Percentiles rank a stretch among this genome's conserved stretches.
Conservation (phyloP, 2,888 invertebrate species). For the Mythimna impura region DNA sequence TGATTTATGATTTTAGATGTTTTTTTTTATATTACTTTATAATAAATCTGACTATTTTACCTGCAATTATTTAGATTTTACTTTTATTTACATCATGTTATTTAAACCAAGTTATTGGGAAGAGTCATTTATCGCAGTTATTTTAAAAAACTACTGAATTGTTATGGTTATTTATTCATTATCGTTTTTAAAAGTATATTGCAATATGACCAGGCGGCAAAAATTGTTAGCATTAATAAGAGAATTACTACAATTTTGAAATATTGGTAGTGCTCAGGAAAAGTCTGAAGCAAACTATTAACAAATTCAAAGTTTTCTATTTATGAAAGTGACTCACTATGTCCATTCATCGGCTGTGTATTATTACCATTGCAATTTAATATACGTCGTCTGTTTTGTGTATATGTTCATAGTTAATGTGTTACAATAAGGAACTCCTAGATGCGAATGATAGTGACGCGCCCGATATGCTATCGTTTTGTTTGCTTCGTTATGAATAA, state of each 20-base stretch:
- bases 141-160: slow-evolving; percentile 19
- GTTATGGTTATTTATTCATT: slow-evolving; percentile 23
- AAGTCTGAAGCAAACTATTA: slow-evolving; percentile 30
- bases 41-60: slow-evolving; percentile 46
- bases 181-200: slow-evolving; percentile 12
- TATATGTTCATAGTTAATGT: slow-evolving; percentile 23
- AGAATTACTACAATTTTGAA: slow-evolving; percentile 8
- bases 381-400: slow-evolving; percentile 23
- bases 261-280: slow-evolving; percentile 27
- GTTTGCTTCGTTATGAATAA: neutral
- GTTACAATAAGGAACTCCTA: slow-evolving; percentile 31
- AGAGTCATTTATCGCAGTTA: slow-evolving; percentile 33
- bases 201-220: neutral
- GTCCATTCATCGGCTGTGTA: slow-evolving; percentile 47
- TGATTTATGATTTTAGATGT: slow-evolving; percentile 50
- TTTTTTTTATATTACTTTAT: slow-evolving; percentile 44
- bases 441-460: neutral
- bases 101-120: slow-evolving; percentile 23
- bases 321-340: slow-evolving; percentile 14
- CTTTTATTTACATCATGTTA: slow-evolving; percentile 57
- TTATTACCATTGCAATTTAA: slow-evolving; percentile 31
- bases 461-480: slow-evolving; percentile 6
- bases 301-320: slow-evolving; percentile 34
- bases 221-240: slow-evolving; percentile 15
- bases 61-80: slow-evolving; percentile 38